Conservation (phyloP, 2,888 invertebrate species). For the Caradrina clavipalpis region DNA sequence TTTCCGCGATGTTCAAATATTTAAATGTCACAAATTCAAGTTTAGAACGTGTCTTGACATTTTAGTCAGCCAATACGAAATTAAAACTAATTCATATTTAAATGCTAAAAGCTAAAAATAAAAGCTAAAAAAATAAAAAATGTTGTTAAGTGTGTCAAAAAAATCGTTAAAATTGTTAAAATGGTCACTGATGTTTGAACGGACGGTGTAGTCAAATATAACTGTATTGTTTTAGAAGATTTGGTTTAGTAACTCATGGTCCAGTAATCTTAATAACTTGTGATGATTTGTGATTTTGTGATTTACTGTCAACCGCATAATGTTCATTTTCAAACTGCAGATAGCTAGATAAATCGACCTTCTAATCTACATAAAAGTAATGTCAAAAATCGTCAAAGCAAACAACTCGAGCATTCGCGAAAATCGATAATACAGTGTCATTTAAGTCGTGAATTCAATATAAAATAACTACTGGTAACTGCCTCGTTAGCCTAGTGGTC, state of each 20-base stretch:
- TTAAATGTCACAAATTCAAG: slow-evolving; percentile 36
- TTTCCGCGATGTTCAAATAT: background rate
- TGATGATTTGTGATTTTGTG: slow-evolving; percentile 3
- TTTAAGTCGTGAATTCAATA: no score
- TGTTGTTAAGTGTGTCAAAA: background rate
- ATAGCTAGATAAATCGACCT: no score
- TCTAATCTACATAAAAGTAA: no score
- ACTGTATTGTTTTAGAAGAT: slow-evolving; percentile 16
- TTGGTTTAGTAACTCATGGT: slow-evolving; percentile 15
- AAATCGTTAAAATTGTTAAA: slow-evolving; percentile 21
- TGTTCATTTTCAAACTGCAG: background rate
- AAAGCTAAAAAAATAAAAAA: slow-evolving; percentile 14
- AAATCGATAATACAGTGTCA: no score
- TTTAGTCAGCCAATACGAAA: background rate
- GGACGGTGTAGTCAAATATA: slow-evolving; percentile 15
- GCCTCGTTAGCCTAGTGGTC: no score
- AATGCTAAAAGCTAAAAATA: slow-evolving; percentile 20
- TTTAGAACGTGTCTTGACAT: slow-evolving; percentile 37
- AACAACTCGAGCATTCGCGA: no score
- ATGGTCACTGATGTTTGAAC: slow-evolving; percentile 15
- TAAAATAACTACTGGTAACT: no score
- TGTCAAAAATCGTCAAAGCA: no score
- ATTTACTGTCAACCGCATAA: background rate
- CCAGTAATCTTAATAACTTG: slow-evolving; percentile 5
- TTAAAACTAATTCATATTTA: slow-evolving; percentile 26